Conservation (phyloP, 64 coral and sea anemone species). For the Stichodactyla mertensii region DNA sequence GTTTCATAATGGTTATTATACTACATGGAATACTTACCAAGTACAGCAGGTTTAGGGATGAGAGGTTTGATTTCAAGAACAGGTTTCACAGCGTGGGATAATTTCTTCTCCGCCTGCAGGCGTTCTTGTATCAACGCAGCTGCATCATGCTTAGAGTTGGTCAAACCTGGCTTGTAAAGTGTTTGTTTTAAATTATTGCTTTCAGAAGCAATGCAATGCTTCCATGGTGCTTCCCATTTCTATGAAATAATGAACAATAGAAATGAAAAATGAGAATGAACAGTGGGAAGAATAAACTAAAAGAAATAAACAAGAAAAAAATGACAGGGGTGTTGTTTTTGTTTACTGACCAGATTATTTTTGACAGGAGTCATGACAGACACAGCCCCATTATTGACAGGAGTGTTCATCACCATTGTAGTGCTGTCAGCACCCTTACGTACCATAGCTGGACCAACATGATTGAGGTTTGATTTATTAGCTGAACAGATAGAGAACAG, state of each 20-base stretch:
- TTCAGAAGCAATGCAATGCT: neutral
- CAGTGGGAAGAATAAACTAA: neutral
- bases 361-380: neutral
- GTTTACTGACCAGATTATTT: neutral
- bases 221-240: slow-evolving; percentile 55
- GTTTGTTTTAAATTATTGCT: neutral
- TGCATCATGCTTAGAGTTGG: slow-evolving; percentile 31
- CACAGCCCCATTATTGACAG: slow-evolving; percentile 1
- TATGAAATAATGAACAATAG: neutral
- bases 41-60: neutral
- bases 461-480: neutral
- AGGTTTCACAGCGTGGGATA: neutral
- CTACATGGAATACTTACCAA: neutral
- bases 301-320: neutral
- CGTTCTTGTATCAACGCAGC: slow-evolving; percentile 47
- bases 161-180: neutral
- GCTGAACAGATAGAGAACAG: neutral
- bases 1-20: neutral
- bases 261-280: neutral
- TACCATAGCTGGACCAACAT: neutral
- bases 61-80: neutral
- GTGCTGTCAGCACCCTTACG: neutral
- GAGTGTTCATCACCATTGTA: neutral
- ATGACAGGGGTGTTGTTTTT: neutral
- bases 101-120: neutral